These are phyloP conservation scores for Drosophila malerkotliana DNA, from an alignment of 1,140 invertebrate species.

Conservation along the genomic window DNA sequence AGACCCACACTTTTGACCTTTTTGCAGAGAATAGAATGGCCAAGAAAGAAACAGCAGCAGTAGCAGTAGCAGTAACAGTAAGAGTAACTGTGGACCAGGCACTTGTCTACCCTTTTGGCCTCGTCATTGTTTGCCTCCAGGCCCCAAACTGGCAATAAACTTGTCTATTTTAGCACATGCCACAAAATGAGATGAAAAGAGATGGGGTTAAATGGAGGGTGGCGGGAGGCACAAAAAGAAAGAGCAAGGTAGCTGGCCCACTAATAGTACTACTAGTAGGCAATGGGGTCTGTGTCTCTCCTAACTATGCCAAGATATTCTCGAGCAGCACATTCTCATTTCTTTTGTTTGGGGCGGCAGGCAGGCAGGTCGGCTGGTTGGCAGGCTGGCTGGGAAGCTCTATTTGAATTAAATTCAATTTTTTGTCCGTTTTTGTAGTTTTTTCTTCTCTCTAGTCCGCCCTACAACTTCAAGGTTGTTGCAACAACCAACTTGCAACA, in stretches of 20 bases:
- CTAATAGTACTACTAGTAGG: too few relatives aligned
- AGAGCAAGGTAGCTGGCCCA: too few relatives aligned
- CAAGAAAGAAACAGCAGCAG: not conserved
- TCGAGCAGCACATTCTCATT: constrained; percentile 44
- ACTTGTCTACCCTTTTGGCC: constrained; percentile 77
- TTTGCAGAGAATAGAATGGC: constrained; percentile 25
- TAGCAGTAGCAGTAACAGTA: not conserved
- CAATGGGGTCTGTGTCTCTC: too few relatives aligned
- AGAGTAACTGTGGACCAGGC: constrained; percentile 25
- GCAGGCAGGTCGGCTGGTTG: too few relatives aligned
- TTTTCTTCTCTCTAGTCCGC: not conserved
- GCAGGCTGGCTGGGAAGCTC: constrained; percentile 24
- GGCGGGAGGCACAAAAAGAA: not conserved
- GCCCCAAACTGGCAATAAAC: constrained; percentile 80
- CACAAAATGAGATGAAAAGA: constrained; percentile 27
- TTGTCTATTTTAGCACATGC: constrained; percentile 76
- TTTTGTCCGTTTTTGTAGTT: constrained; percentile 44
- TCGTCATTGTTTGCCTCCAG: constrained; percentile 76
- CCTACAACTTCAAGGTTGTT: constrained; percentile 67
- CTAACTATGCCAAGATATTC: constrained; percentile 62
- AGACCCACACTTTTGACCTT: constrained; percentile 69
- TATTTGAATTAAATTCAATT: constrained; percentile 81
- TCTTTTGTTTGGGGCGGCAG: constrained; percentile 44
- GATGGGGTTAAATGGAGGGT: not conserved
- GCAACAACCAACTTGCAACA: constrained; percentile 13